Base-by-base conservation (phyloP, 2,888 invertebrate genomes). In the Sesamia inferens region DNA sequence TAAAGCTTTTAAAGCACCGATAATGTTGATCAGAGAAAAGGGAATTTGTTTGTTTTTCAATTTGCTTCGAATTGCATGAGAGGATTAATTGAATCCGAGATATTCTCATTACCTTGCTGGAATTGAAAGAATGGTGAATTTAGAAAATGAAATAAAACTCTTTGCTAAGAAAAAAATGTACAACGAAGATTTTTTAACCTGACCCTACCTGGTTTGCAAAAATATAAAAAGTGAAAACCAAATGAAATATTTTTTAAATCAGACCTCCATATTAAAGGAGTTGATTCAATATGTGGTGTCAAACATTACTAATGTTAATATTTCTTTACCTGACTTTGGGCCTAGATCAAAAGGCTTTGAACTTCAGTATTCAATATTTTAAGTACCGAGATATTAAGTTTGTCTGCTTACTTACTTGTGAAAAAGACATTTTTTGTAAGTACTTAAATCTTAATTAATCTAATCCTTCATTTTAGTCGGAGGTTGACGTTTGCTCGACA, bases 371-470 rank as follows among this genome's bases (percentile, higher is more conserved):
- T 7, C 87, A 90, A 55, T 93, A 92, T 65, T 92, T 93, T 62
- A 84, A 81, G 48, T 80, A 84, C 8, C 87, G 88, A 73, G 69
- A 88, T n/a, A 79, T 89, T 0, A 89, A 84, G 24, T 85, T 78
- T 64, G 22, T 91, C 4, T 93, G 92, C 67, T 64, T 93, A 24
- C 61, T 93, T 7, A 83, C 84, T 5, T 92, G 92, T 81, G 78
- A 75, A 5, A 75, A 81, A 10, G 24, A 80, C 47, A 7, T 11
- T 48, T 58, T 10, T 64, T 74, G 86, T 86, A 69, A 85, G 86
- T 54, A 54, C 51, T 54, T 5, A 10, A 51, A n/a, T n/a, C 19
- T 10, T n/a, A 0, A 51, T 10, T 10, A 51, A 51, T 19, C 19
- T 4, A 51, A 0, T 51, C 51, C 8, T 8, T 51, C 0, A 19